These are phyloP conservation scores for Microcaecilia unicolor DNA, from an alignment of 2,797 vertebrate species.

Conservation along the genomic window DNA sequence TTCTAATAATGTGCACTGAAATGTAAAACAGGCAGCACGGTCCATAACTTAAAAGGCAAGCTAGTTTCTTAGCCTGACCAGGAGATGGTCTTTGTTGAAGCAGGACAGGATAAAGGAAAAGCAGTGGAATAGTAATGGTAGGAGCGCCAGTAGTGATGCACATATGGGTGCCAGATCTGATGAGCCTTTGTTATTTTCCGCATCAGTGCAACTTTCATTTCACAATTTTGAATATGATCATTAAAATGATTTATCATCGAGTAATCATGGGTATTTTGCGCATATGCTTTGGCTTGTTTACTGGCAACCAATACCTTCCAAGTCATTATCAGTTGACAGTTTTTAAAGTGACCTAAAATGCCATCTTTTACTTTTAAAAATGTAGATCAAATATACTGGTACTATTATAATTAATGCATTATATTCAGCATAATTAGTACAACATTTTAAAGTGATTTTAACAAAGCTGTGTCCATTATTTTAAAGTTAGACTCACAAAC, in stretches of 20 bases:
- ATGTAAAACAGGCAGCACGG: no score
- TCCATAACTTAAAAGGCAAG: no score
- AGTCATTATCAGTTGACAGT: conserved; percentile 19
- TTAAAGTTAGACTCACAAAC: no score
- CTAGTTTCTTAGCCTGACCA: no score
- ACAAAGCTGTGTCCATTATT: no score
- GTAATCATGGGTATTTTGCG: conserved; percentile 33
- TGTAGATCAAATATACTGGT: conserved; percentile 5
- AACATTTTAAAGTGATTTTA: no score
- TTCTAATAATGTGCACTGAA: no score
- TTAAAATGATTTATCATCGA: conserved; percentile 47
- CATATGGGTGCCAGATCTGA: conserved; percentile 26
- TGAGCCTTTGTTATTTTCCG: conserved; percentile 37
- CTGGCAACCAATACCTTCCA: conserved; percentile 32
- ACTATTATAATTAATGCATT: no score
- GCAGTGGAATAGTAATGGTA: conserved; percentile 2
- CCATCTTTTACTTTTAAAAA: conserved; percentile 12
- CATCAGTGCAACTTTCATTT: conserved; percentile 33
- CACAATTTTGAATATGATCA: conserved; percentile 43
- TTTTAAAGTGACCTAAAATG: conserved; percentile 33
- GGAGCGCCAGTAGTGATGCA: conserved; percentile 8
- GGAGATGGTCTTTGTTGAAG: no score
- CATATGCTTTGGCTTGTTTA: conserved; percentile 47
- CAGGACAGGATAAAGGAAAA: neutral
- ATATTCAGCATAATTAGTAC: no score